phyloP scores from a whole-genome alignment of 2,888 invertebrate species.

The Eristalis arbustorum region DNA sequence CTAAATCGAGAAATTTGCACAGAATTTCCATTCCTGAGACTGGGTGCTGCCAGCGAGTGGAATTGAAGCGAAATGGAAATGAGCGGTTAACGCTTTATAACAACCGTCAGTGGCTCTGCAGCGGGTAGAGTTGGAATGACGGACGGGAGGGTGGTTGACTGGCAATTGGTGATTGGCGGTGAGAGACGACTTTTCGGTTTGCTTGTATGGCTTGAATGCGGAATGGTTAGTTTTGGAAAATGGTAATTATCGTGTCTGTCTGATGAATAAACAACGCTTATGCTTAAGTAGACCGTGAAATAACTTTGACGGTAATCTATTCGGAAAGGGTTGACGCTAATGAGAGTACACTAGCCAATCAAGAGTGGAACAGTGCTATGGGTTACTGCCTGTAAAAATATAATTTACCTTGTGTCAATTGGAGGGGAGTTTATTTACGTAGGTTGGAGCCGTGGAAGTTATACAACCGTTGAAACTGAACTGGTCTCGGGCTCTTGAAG shows the following conservation, averaged over 20 bases:
- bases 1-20: slow-evolving; percentile 11
- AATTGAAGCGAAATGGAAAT: slow-evolving; percentile 39
- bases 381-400: background rate
- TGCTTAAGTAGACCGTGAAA: slow-evolving; percentile 51
- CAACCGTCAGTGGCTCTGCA: slow-evolving; percentile 21
- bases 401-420: background rate
- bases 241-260: slow-evolving; percentile 56
- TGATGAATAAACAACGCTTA: slow-evolving; percentile 46
- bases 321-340: background rate
- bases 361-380: background rate
- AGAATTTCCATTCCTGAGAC: background rate
- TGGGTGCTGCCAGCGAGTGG: background rate
- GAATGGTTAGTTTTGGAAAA: slow-evolving; percentile 19
- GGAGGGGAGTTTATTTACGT: background rate
- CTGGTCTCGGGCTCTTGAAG: background rate
- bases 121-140: slow-evolving; percentile 1
- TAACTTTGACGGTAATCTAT: slow-evolving; percentile 19
- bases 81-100: slow-evolving; percentile 59
- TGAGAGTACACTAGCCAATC: background rate
- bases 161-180: background rate
- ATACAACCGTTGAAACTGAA: background rate
- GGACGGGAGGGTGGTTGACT: background rate
- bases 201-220: slow-evolving; percentile 11
- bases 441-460: background rate
- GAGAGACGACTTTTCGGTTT: slow-evolving; percentile 13